Percentiles rank a stretch among this genome's conserved stretches.
Evolutionary conservation across 2,888 invertebrate genomes (phyloP).

Genomic region (Acronicta leporina): DNA sequence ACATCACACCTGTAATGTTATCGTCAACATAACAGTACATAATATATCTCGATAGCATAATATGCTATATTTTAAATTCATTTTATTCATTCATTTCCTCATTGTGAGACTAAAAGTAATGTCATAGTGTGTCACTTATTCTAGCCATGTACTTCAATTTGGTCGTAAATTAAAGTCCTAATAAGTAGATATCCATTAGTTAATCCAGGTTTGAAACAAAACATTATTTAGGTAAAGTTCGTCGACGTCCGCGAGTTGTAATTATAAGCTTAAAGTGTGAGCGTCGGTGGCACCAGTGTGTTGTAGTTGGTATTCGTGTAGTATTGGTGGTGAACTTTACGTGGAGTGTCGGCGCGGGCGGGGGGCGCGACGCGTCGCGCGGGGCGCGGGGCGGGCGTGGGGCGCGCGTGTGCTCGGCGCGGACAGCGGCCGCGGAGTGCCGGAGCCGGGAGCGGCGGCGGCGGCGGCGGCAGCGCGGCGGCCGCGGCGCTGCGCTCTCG

Average conservation of each 20-base stretch:
- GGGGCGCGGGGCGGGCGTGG: background rate
- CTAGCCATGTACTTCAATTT: background rate
- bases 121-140: background rate
- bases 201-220: slow-evolving; percentile 1
- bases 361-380: background rate
- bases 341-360: too few relatives aligned
- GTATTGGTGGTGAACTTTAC: too few relatives aligned
- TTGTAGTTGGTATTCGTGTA: background rate
- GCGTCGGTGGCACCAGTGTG: background rate
- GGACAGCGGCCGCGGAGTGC: slow-evolving; percentile 41
- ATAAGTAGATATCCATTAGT: background rate
- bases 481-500: background rate
- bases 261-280: background rate
- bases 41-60: background rate
- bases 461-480: slow-evolving; percentile 15
- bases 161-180: background rate
- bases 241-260: background rate
- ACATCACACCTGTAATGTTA: slow-evolving; percentile 8
- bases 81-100: background rate
- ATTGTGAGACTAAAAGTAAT: background rate
- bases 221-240: background rate
- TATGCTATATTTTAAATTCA: slow-evolving; percentile 1
- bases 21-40: background rate
- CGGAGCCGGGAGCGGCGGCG: slow-evolving; percentile 4
- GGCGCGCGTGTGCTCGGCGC: slow-evolving; percentile 24